Evolutionary conservation across 2,113 vertebrate species (phyloP).

Genomic region (Neopipo cinnamomea): DNA sequence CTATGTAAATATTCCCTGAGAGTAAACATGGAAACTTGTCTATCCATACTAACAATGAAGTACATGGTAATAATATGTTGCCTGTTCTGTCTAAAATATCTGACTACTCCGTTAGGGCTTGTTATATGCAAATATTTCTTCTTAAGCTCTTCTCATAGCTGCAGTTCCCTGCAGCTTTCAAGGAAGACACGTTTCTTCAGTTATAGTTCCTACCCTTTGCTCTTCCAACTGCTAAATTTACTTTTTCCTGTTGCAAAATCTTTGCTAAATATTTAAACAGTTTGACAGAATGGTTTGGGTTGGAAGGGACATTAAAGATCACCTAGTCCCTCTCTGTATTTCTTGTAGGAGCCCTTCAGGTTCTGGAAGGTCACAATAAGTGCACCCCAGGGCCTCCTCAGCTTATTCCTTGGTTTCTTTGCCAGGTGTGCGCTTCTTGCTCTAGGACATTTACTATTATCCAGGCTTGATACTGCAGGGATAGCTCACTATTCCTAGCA

Average conservation of each 20-base stretch:
- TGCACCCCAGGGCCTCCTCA: not conserved
- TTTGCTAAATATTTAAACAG: not conserved
- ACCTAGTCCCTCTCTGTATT: not conserved
- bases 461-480: not conserved
- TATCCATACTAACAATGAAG: slow-evolving; percentile 18
- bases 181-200: not conserved
- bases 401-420: not conserved
- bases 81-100: slow-evolving; percentile 34
- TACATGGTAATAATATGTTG: slow-evolving; percentile 6
- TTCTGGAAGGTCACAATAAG: not conserved
- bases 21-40: slow-evolving; percentile 53
- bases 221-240: slow-evolving; percentile 17
- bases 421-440: not conserved
- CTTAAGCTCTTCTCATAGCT: not conserved
- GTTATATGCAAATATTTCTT: slow-evolving; percentile 16
- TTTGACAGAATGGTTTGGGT: not conserved
- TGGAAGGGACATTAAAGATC: not conserved
- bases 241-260: not conserved
- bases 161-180: not conserved
- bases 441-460: not conserved
- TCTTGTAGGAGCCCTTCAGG: not conserved
- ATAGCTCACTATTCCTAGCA: not conserved
- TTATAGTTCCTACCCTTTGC: not conserved
- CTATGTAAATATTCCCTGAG: slow-evolving; percentile 46
- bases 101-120: not conserved